A percentile compares a stretch with the other conserved stretches of the same genome.
Evolutionary conservation across 2,113 vertebrate species (phyloP).

Genomic region (Choloepus hoffmanni): DNA sequence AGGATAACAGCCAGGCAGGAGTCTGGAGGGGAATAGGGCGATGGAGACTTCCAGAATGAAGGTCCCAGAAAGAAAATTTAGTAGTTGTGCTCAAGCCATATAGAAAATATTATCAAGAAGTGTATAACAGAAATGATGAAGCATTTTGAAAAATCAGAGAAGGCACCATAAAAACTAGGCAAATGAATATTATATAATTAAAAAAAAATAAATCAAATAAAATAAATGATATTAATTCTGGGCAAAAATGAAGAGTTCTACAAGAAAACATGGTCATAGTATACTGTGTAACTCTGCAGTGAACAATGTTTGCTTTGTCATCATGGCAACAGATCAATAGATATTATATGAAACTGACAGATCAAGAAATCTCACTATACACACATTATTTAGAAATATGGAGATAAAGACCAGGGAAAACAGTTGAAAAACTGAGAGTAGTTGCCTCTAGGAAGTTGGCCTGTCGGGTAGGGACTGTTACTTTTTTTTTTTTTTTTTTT

Average conservation of each 20-base stretch:
- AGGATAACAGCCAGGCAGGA: accelerated
- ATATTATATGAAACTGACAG: too few species aligned
- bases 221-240: neutral
- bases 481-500: too few species aligned
- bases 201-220: slow-evolving; percentile 16
- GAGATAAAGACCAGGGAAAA: neutral
- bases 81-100: neutral
- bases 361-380: neutral
- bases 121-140: neutral
- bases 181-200: neutral
- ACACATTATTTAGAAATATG: neutral
- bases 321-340: neutral
- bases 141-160: neutral
- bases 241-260: neutral
- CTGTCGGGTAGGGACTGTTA: neutral
- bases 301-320: neutral
- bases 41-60: too few species aligned
- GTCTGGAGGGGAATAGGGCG: neutral
- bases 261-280: neutral
- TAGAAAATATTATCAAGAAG: neutral
- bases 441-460: neutral
- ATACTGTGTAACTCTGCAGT: neutral
- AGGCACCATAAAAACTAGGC: neutral
- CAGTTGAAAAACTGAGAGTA: neutral
- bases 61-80: neutral